Base-by-base conservation (phyloP, 2,113 vertebrate genomes). In the Atherinomorus stipes region DNA sequence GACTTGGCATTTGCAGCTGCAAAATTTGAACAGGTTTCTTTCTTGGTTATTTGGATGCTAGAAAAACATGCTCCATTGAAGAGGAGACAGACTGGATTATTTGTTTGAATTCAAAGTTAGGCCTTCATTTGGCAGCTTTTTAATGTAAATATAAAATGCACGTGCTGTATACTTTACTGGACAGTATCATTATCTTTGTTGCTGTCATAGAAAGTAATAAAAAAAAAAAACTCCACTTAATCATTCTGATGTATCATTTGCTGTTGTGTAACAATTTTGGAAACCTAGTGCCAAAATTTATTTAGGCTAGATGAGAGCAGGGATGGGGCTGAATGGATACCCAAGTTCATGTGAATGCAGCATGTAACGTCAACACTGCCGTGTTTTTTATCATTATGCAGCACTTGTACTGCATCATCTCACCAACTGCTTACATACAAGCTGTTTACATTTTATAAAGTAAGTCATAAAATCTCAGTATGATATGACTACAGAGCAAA, bases 71-170 rank as follows among this genome's bases (percentile, higher is more conserved):
- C 26, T 70, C 23, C 54, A 47, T 61, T 66, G 64, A 76, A 50
- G 12, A 38, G 51, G 47, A 59, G 26, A 67, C 53, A 51, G 16
- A 78, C 61, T 76, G 59, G 52, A 15, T 73, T 71, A 38, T 23
- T 51, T 42, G 56, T 70, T 40, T 66, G 34, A 59, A 28, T 42
- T 74, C 16, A 21, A 75, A 53, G 19, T 44, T 45, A 77, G 66
- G 76, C 74, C 70, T 88, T 81, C 49, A 71, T 66, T 75, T 49
- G 49, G 42, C 49, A 61, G 56, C 59, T 58, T 60, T 57, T 51
- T 79, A 5, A 75, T 56, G 34, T 75, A 76, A 57, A 44, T n/a
- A 49, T 71, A 65, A n/a, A 76, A 69, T 77, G 84, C 79, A 86
- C 75, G 83, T 11, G 54, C 25, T 42, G 13, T 16, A 2, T n/a